Percentiles rank a stretch among this genome's conserved stretches.
phyloP scores from a whole-genome alignment of 2,888 invertebrate genomes.

The Sisyra nigra region DNA sequence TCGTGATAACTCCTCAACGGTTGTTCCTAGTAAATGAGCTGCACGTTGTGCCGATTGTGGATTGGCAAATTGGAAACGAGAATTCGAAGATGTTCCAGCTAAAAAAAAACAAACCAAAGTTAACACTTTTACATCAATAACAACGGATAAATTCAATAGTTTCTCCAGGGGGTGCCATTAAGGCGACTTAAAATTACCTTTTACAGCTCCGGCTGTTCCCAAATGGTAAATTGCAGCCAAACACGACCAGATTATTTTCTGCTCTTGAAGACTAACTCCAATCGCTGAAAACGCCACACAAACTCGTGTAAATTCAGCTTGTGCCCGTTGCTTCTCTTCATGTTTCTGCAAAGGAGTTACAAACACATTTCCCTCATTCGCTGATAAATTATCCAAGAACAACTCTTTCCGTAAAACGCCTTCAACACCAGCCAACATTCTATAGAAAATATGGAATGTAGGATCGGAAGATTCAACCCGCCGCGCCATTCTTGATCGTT shows the following conservation, averaged over 20 bases:
- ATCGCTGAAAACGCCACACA: constrained; percentile 60
- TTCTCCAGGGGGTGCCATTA: too few species aligned
- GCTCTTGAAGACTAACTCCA: constrained; percentile 60
- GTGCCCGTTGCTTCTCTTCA: constrained; percentile 64
- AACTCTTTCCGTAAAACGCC: constrained; percentile 68
- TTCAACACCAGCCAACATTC: constrained; percentile 69
- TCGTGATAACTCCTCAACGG: constrained; percentile 67
- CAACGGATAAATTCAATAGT: background rate
- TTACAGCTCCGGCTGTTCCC: constrained; percentile 69
- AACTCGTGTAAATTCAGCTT: constrained; percentile 66
- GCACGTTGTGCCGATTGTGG: constrained; percentile 65
- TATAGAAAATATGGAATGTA: constrained; percentile 48
- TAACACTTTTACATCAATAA: background rate
- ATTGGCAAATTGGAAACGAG: constrained; percentile 57
- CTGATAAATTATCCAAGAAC: constrained; percentile 57
- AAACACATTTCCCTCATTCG: constrained; percentile 54
- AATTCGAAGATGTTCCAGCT: constrained; percentile 7
- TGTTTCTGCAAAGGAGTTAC: constrained; percentile 61
- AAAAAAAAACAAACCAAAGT: background rate
- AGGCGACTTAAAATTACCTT: constrained; percentile 34
- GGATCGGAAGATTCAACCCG: constrained; percentile 51
- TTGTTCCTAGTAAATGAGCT: constrained; percentile 58
- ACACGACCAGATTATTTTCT: constrained; percentile 70
- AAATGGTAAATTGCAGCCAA: constrained; percentile 90
- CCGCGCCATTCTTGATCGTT: constrained; percentile 53